These are phyloP conservation scores for Otolemur garnettii DNA, from an alignment of 2,113 vertebrate species.

Conservation along the genomic window DNA sequence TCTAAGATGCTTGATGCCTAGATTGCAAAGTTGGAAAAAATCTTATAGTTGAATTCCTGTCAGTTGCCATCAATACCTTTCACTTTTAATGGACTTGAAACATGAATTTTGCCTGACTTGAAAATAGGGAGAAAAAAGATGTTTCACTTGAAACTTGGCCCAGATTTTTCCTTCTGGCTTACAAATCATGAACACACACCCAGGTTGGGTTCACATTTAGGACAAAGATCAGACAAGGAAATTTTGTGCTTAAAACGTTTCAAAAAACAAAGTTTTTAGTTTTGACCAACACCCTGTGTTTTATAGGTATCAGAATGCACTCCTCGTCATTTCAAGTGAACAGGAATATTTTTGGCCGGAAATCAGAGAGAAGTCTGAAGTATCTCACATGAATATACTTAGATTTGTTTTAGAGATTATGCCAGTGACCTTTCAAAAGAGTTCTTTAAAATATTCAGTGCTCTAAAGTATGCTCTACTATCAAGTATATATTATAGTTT, in stretches of 20 bases:
- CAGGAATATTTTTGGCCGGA: not conserved
- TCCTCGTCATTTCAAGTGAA: not conserved
- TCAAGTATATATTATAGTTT: not conserved
- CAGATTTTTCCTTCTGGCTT: slow-evolving; percentile 52
- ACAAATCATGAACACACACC: slow-evolving; percentile 49
- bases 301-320: not conserved
- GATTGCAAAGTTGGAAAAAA: slow-evolving; percentile 20
- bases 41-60: slow-evolving; percentile 54
- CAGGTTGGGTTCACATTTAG: not conserved
- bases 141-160: slow-evolving; percentile 76
- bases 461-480: not conserved
- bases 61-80: slow-evolving; percentile 55
- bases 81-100: slow-evolving; percentile 53
- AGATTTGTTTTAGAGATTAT: not conserved
- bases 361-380: slow-evolving; percentile 4
- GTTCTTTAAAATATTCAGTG: not conserved
- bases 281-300: not conserved
- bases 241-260: slow-evolving; percentile 6
- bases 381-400: not conserved
- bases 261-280: not conserved
- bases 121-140: not conserved
- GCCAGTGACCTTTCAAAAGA: not conserved
- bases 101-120: slow-evolving; percentile 53
- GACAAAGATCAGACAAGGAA: slow-evolving; percentile 47
- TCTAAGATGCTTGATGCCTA: not conserved